phyloP scores from a whole-genome alignment of 2,113 vertebrate genomes.

The Eclectus roratus region DNA sequence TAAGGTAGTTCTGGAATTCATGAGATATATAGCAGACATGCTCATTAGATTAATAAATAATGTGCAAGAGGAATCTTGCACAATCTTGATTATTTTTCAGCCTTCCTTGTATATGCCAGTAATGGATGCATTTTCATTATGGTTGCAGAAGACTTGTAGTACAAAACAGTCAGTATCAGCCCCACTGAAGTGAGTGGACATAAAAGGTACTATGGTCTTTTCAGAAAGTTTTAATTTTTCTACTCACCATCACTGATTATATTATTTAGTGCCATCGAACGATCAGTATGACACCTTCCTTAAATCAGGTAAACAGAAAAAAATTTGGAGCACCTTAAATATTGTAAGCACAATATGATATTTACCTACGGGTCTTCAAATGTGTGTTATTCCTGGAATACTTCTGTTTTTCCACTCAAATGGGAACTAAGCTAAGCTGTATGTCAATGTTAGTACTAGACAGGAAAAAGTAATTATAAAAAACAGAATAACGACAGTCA shows the following conservation, averaged over 20 bases:
- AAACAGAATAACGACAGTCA: neutral
- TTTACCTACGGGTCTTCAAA: neutral
- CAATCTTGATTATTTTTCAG: neutral
- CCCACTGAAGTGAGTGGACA: neutral
- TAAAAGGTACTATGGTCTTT: neutral
- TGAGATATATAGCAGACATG: neutral
- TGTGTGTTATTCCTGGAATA: neutral
- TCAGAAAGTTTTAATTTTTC: neutral
- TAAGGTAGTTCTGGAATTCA: neutral
- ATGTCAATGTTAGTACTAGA: neutral
- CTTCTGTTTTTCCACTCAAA: neutral
- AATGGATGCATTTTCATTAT: neutral
- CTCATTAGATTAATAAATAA: neutral
- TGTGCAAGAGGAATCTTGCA: neutral
- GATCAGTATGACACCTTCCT: neutral
- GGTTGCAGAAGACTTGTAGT: neutral
- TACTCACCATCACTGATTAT: neutral
- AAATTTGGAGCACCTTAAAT: neutral
- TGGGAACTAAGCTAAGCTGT: neutral
- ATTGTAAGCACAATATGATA: neutral
- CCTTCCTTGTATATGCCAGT: neutral
- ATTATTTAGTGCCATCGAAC: neutral
- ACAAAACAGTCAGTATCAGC: neutral
- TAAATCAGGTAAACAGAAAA: neutral
- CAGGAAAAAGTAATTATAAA: neutral